Evolutionary conservation across 2,888 invertebrate species (phyloP), one percentile per base, ranked within the genome.

Genomic region (Prenolepis imparis): DNA sequence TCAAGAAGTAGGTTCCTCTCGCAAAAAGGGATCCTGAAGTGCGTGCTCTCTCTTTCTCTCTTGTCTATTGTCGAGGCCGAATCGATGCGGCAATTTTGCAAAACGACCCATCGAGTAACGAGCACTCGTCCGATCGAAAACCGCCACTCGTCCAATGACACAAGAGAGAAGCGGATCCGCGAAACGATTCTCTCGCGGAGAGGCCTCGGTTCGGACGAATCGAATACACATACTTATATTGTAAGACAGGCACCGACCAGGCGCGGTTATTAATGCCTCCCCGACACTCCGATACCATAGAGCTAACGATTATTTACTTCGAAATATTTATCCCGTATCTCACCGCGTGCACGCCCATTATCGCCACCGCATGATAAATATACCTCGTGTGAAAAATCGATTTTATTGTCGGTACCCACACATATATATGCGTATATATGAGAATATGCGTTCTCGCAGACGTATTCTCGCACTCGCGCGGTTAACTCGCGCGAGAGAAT

Each of bases 381-480:
- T 88, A 89, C 83, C 78, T 57, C 39, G 86, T 87, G 85, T 90
- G 91, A 90, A 91, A 90, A 90, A 90, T 90, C 91, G 91, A 90
- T 88, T 91, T 91, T 91, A 90, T 90, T 89, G 90, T 91, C 86
- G 88, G 87, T 82, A 83, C 84, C 63, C 12, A 36, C 8, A 15
- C 9, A 44, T 0, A n/a, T 15, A 18, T 32, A 21, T 18, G 2
- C 1, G 6, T 8, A 15, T 61, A 12, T 15, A 28, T 21, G 15
- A 4, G 18, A 15, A 39, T n/a, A 1, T 1, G 28, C 11, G 32
- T 18, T 84, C 66, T 61, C 80, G 57, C 78, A 41, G 12, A 48
- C 61, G 21, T 63, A 41, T 72, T 74, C 68, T 67, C 72, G 44
- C 64, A 64, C 32, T 48, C 44, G 44, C 75, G 70, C 75, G 77